Evolutionary conservation across 2,113 vertebrate genomes (phyloP).

Genomic region (Otus sunia): DNA sequence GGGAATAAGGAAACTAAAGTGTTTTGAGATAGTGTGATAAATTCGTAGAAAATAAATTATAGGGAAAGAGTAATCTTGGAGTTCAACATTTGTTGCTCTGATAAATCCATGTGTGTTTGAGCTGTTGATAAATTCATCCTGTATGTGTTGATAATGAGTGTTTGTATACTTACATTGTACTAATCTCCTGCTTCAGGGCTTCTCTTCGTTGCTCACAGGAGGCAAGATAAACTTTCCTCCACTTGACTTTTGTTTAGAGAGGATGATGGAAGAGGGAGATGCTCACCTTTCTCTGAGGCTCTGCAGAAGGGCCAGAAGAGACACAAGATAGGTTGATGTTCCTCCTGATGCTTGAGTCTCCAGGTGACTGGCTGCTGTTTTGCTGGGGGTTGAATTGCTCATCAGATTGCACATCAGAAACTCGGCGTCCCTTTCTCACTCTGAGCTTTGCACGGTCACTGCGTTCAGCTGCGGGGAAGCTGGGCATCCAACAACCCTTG

Average conservation of each 20-base stretch:
- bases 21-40: not conserved
- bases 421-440: not conserved
- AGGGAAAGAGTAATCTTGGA: not conserved
- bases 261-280: not conserved
- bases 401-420: not conserved
- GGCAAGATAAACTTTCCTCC: not conserved
- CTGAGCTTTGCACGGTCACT: not conserved
- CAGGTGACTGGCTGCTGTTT: not conserved
- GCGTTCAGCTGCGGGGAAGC: not conserved
- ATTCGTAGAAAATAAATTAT: not conserved
- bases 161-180: not conserved
- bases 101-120: not conserved
- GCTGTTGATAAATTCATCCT: not conserved
- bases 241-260: not conserved
- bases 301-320: not conserved
- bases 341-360: not conserved
- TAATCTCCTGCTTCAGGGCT: not conserved
- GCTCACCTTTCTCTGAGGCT: not conserved
- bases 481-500: not conserved
- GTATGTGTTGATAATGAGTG: not conserved
- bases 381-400: not conserved
- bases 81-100: not conserved
- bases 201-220: not conserved
- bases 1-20: not conserved
- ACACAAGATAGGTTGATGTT: not conserved